These are phyloP conservation scores for Chromobotia macracanthus DNA, from an alignment of 2,797 vertebrate species.

Conservation along the genomic window DNA sequence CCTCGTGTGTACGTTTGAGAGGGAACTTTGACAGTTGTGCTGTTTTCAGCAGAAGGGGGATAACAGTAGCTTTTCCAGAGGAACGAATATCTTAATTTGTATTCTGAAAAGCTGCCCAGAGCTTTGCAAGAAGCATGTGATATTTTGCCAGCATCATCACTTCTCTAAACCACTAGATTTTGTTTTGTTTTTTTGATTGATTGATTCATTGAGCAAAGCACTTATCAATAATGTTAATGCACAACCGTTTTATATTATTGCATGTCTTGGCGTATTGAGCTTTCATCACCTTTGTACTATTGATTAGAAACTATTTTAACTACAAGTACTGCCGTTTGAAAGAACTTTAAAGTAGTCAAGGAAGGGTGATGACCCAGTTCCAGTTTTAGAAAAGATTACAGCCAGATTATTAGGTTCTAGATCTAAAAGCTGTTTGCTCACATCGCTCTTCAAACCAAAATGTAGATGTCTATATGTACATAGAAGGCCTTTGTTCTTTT, in stretches of 20 bases:
- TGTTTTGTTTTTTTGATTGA: background rate
- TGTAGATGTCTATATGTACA: background rate
- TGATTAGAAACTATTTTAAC: too few relatives aligned
- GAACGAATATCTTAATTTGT: slow-evolving; percentile 40
- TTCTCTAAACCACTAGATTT: slow-evolving; percentile 13
- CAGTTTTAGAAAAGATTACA: background rate
- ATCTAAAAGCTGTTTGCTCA: background rate
- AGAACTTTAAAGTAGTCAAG: background rate
- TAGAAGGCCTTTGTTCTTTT: slow-evolving; percentile 3
- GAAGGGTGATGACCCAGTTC: background rate
- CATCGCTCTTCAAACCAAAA: background rate
- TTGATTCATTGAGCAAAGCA: slow-evolving; percentile 15
- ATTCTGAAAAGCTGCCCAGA: slow-evolving; percentile 39
- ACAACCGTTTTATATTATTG: slow-evolving; percentile 3
- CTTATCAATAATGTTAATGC: background rate
- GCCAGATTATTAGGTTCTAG: background rate
- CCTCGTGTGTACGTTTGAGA: slow-evolving; percentile 26
- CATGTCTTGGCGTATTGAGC: slow-evolving; percentile 47
- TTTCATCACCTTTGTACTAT: slow-evolving; percentile 59
- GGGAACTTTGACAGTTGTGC: slow-evolving; percentile 45
- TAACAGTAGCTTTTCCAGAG: slow-evolving; percentile 34
- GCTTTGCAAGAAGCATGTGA: slow-evolving; percentile 28
- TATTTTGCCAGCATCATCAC: slow-evolving; percentile 36
- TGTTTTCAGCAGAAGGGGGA: slow-evolving; percentile 49
- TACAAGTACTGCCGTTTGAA: background rate